These are phyloP conservation scores for Macropodus opercularis DNA, from an alignment of 2,797 vertebrate genomes.

Conservation along the genomic window DNA sequence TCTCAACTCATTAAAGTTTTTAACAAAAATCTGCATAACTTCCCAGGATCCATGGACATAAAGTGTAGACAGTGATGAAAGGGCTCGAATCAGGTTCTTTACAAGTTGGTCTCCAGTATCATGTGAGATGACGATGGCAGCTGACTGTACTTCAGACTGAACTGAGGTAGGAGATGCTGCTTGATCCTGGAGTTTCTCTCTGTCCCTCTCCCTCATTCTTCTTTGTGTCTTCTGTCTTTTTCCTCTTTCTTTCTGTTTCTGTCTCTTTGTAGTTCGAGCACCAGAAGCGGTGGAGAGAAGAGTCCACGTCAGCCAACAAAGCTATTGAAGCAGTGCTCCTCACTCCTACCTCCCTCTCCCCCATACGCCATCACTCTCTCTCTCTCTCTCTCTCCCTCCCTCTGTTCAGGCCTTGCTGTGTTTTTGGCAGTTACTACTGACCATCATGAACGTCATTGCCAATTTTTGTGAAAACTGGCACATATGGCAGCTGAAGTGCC, in stretches of 20 bases:
- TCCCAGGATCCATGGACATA: no score
- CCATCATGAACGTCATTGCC: constrained; percentile 94
- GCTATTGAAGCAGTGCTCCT: constrained; percentile 85
- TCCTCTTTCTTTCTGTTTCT: constrained; percentile 18
- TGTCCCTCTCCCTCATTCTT: constrained; percentile 7
- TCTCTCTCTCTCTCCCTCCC: constrained; percentile 50
- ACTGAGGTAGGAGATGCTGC: constrained; percentile 6
- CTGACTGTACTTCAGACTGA: constrained; percentile 3
- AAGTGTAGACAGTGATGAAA: no score
- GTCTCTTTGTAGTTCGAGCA: constrained; percentile 61
- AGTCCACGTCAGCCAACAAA: constrained; percentile 71
- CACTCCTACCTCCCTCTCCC: constrained; percentile 9
- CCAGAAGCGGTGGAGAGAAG: constrained; percentile 64
- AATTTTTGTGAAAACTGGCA: constrained; percentile 99
- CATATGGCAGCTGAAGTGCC: constrained; percentile 99
- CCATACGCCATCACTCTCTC: constrained; percentile 3
- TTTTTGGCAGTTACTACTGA: constrained; percentile 99
- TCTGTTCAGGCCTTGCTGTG: constrained; percentile 88
- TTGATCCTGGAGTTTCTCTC: constrained; percentile 22
- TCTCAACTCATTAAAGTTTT: no score
- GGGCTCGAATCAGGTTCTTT: no score
- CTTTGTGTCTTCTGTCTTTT: neutral
- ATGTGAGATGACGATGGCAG: neutral
- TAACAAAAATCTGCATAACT: no score
- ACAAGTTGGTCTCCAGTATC: neutral